Percentiles rank a stretch among this genome's conserved stretches.
These are phyloP conservation scores for Eretmocerus hayati DNA, from an alignment of 2,888 invertebrate genomes.

Conservation along the genomic window DNA sequence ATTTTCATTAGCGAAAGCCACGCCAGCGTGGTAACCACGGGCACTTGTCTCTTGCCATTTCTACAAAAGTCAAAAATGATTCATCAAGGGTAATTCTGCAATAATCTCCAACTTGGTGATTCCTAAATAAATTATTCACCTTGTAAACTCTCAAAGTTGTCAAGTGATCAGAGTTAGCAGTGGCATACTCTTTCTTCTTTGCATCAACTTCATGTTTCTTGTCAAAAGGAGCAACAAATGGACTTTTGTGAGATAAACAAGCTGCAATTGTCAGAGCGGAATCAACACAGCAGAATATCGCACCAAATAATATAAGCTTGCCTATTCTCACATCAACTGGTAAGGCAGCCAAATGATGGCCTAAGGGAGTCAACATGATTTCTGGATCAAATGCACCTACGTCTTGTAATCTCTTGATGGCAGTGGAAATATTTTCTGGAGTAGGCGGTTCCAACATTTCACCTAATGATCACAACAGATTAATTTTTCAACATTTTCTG, in stretches of 20 bases:
- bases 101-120: not conserved
- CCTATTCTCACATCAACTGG: conserved; percentile 89
- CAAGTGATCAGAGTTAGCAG: conserved; percentile 82
- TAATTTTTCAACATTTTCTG: not conserved
- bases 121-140: conserved; percentile 50
- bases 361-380: conserved; percentile 73
- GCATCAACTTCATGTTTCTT: conserved; percentile 65
- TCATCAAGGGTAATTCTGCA: not conserved
- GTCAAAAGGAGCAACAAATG: conserved; percentile 69
- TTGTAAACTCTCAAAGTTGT: conserved; percentile 78
- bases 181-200: conserved; percentile 68
- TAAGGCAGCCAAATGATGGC: conserved; percentile 78
- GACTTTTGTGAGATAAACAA: conserved; percentile 71
- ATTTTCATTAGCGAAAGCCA: conserved; percentile 75
- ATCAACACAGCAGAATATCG: conserved; percentile 87
- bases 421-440: conserved; percentile 60
- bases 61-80: conserved; percentile 47
- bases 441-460: conserved; percentile 70
- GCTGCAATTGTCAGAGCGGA: conserved; percentile 87
- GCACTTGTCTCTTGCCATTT: conserved; percentile 69
- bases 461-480: conserved; percentile 45
- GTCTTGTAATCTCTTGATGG: conserved; percentile 64
- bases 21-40: conserved; percentile 61
- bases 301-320: conserved; percentile 86
- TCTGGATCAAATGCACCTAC: conserved; percentile 74